Conservation (phyloP, 2,888 invertebrate genomes). For the Drosophila nr. fundita region DNA sequence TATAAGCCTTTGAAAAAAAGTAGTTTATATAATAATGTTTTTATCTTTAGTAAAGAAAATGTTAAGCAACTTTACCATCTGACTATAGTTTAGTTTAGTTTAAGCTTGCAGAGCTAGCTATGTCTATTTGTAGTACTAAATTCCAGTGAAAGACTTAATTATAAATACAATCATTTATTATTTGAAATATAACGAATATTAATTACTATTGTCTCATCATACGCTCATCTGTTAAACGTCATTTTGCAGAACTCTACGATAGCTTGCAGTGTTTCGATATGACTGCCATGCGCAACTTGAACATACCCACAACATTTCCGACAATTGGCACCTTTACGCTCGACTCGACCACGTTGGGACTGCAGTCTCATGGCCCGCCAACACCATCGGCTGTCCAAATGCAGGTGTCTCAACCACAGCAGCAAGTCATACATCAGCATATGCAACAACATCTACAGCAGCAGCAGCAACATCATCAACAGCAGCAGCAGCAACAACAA, state of each 20-base stretch:
- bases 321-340: slow-evolving; percentile 85
- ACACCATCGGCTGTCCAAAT: slow-evolving; percentile 58
- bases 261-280: slow-evolving; percentile 84
- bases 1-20: too few relatives aligned
- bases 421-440: slow-evolving; percentile 30
- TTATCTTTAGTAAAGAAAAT: background rate
- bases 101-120: background rate
- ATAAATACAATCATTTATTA: background rate
- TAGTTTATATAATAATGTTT: background rate
- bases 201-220: background rate
- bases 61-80: background rate
- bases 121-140: background rate
- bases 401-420: slow-evolving; percentile 58
- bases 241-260: slow-evolving; percentile 83
- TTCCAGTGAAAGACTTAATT: background rate
- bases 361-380: slow-evolving; percentile 63
- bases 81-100: background rate
- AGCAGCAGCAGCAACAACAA: slow-evolving; percentile 53
- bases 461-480: slow-evolving; percentile 56
- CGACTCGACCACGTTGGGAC: slow-evolving; percentile 80
- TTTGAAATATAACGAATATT: background rate
- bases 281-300: slow-evolving; percentile 84
- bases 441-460: slow-evolving; percentile 24
- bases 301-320: slow-evolving; percentile 84
- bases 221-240: background rate